Evolutionary conservation across 2,113 vertebrate genomes (phyloP).

Genomic region (Poecilia latipinna): DNA sequence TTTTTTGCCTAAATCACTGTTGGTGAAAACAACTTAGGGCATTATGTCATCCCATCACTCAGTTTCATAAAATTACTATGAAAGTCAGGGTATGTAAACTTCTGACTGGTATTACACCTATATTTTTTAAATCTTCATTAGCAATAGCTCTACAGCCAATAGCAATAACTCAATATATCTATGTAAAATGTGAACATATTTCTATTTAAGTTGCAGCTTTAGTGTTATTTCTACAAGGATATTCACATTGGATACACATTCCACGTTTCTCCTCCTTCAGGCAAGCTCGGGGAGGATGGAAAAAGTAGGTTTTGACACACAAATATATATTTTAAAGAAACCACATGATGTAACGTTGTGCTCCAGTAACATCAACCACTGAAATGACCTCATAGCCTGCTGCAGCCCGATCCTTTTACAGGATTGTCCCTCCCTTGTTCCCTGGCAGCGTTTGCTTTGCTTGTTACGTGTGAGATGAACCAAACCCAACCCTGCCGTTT

Average conservation of each 20-base stretch:
- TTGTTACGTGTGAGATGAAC: constrained; percentile 52
- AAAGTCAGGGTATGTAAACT: no score
- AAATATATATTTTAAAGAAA: constrained; percentile 13
- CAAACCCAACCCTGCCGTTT: neutral
- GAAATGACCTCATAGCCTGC: constrained; percentile 48
- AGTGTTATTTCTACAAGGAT: neutral
- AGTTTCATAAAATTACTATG: no score
- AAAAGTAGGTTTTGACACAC: neutral
- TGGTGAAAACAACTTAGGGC: no score
- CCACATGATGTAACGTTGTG: constrained; percentile 50
- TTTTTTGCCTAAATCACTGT: no score
- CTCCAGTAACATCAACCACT: constrained; percentile 49
- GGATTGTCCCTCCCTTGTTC: constrained; percentile 40
- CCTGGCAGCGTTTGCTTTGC: constrained; percentile 12
- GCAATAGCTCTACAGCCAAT: no score
- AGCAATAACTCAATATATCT: neutral
- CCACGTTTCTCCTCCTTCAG: neutral
- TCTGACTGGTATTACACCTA: neutral
- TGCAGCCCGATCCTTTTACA: constrained; percentile 64
- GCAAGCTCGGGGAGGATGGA: neutral
- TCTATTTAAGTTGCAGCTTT: neutral
- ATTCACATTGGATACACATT: neutral
- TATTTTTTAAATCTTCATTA: neutral
- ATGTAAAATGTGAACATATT: neutral
- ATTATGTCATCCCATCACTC: no score